These are phyloP conservation scores for Gopherus evgoodei DNA, from an alignment of 2,113 vertebrate species.

Conservation along the genomic window DNA sequence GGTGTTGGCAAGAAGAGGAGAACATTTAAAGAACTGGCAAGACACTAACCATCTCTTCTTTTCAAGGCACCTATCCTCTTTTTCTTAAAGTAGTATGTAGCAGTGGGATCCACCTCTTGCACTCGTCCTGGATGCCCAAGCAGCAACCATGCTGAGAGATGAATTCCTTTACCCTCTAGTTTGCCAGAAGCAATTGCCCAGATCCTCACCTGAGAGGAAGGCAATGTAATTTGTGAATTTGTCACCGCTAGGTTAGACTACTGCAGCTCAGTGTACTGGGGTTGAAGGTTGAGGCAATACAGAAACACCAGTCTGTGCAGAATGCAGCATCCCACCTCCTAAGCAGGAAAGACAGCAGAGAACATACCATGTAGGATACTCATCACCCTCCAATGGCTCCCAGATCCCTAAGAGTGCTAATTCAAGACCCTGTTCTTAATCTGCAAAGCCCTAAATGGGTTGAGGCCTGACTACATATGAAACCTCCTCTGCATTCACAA, in stretches of 20 bases:
- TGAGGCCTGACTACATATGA: not conserved
- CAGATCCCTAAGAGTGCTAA: not conserved
- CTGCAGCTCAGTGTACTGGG: slow-evolving; percentile 42
- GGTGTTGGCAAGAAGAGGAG: not conserved
- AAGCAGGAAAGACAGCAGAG: not conserved
- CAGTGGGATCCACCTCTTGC: slow-evolving; percentile 2
- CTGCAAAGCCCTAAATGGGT: not conserved
- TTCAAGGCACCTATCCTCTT: rapidly evolving
- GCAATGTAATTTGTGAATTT: slow-evolving; percentile 20
- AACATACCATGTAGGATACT: rapidly evolving
- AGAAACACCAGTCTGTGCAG: not conserved
- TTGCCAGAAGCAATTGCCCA: not conserved
- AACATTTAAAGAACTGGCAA: not conserved
- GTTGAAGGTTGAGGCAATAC: slow-evolving; percentile 37
- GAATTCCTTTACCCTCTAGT: slow-evolving; percentile 59
- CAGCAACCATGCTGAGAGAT: not conserved
- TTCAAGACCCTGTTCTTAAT: not conserved
- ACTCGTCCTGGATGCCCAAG: not conserved
- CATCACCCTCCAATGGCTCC: not conserved
- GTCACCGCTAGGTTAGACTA: slow-evolving; percentile 23
- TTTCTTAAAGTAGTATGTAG: not conserved
- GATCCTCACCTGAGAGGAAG: too few species aligned
- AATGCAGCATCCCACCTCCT: not conserved
- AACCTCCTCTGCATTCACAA: not conserved
- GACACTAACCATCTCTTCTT: not conserved